Percentiles rank a stretch among this genome's conserved stretches.
Conservation (phyloP, 2,113 vertebrate species). For the Seriola aureovittata region DNA sequence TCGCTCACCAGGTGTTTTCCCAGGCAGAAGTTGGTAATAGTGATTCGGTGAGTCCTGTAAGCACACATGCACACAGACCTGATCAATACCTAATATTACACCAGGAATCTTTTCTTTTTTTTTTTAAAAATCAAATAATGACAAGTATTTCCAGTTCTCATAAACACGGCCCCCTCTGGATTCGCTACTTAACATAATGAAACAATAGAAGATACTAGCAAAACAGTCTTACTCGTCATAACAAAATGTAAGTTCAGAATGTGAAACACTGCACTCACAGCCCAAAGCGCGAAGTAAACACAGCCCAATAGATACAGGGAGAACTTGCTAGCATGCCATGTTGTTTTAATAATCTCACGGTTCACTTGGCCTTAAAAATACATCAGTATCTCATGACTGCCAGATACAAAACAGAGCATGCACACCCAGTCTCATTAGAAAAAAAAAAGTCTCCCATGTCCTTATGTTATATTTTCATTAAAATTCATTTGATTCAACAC, state of each 20-base stretch:
- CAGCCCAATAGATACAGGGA: background rate
- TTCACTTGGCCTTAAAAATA: constrained; percentile 23
- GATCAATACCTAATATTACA: background rate
- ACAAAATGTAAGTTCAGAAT: constrained; percentile 9
- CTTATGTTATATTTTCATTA: background rate
- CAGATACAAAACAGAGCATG: constrained; percentile 15
- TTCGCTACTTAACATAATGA: constrained; percentile 6
- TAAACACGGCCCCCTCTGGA: too few relatives aligned
- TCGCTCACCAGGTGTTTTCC: constrained; percentile 99
- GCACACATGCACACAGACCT: constrained; percentile 8
- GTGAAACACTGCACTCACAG: constrained; percentile 8
- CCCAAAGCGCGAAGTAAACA: constrained; percentile 16
- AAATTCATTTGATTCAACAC: background rate
- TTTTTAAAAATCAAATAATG: background rate
- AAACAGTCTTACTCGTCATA: constrained; percentile 6
- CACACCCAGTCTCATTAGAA: background rate
- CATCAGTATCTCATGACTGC: constrained; percentile 28
- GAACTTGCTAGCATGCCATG: constrained; percentile 5
- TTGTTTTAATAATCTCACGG: constrained; percentile 9
- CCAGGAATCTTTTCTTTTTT: background rate
- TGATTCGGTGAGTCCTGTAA: constrained; percentile 95
- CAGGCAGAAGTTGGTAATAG: constrained; percentile 99
- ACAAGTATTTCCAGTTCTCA: background rate
- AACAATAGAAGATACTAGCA: background rate
- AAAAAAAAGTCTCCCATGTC: background rate